Base-by-base conservation (phyloP, 2,797 vertebrate genomes). In the Nannoperca australis region DNA sequence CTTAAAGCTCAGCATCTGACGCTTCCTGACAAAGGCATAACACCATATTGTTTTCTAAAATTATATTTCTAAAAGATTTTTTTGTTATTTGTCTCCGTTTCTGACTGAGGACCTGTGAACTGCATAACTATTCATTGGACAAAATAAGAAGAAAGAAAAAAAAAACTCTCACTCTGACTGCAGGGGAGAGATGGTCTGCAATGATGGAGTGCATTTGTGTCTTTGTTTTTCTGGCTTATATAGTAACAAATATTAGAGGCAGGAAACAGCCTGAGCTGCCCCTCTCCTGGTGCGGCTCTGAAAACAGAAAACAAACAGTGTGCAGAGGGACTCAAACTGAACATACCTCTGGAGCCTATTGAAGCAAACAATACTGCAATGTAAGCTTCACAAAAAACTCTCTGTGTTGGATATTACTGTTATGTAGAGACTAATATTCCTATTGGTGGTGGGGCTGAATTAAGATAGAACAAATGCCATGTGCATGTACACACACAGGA, bases 21-120 rank as follows among this genome's bases (percentile, higher is more conserved):
- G 60, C 72, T 85, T 45, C 2, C 32, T 58, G 82, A 89, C 85
- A 83, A 76, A 73, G 81, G 84, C 84, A 76, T 24, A 38, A 61
- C 74, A 85, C 85, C 83, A 87, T 87, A 83, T 90, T 93, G 86
- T 90, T 87, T 88, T 84, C 78, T 88, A 84, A 89, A 93, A 88
- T 90, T 85, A 88, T 45, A 90, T 90, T 90, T 87, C 72, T 84
- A 84, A 90, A 81, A 75, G 88, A 89, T 91, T 92, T 80, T 78
- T 83, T 67, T 68, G 71, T 72, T 83, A 70, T 81, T 83, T 85
- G 66, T 88, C 71, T 86, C 73, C 8, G 11, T 88, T 70, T 84
- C 54, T 85, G 72, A 85, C 72, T 59, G 56, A 74, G 51, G 67
- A 85, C 80, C 75, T 82, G 65, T 77, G 83, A 90, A 82, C 82